A percentile compares a stretch with the other conserved stretches of the same genome.
These are phyloP conservation scores for Drosophila quinaria DNA, from an alignment of 2,888 invertebrate genomes.

Conservation along the genomic window DNA sequence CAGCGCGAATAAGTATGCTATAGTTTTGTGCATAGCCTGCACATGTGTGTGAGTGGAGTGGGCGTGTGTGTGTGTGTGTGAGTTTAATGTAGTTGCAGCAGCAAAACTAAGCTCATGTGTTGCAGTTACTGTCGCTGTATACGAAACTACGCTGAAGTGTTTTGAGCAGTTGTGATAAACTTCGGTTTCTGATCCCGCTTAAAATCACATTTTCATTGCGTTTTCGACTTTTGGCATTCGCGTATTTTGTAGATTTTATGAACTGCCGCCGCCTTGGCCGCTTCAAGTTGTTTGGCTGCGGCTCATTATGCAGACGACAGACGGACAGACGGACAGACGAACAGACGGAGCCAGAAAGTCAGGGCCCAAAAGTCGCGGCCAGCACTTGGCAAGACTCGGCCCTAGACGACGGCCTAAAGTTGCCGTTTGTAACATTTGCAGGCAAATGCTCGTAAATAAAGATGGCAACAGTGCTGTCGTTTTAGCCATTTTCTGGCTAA, in stretches of 20 bases:
- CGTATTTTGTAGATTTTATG: slow-evolving; percentile 57
- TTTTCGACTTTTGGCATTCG: slow-evolving; percentile 60
- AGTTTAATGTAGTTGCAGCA: slow-evolving; percentile 28
- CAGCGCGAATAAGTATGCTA: slow-evolving; percentile 55
- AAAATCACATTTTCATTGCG: slow-evolving; percentile 54
- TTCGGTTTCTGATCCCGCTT: slow-evolving; percentile 44
- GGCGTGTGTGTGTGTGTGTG: slow-evolving; percentile 8
- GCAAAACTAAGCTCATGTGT: slow-evolving; percentile 30
- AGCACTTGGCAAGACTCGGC: slow-evolving; percentile 63
- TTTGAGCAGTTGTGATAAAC: slow-evolving; percentile 31
- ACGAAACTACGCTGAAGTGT: neutral
- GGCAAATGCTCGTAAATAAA: slow-evolving; percentile 70
- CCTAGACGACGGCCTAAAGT: slow-evolving; percentile 58
- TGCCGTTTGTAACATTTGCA: slow-evolving; percentile 64
- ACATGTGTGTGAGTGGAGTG: neutral
- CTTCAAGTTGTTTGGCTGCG: slow-evolving; percentile 63
- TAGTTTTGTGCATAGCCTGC: slow-evolving; percentile 32
- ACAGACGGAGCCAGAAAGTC: slow-evolving; percentile 13
- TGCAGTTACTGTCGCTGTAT: slow-evolving; percentile 13
- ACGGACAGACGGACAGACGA: slow-evolving; percentile 1
- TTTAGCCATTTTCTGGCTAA: neutral
- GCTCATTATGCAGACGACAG: slow-evolving; percentile 69
- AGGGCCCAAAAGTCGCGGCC: slow-evolving; percentile 40
- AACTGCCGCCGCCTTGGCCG: slow-evolving; percentile 58
- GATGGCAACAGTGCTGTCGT: slow-evolving; percentile 10